Evolutionary conservation across 2,888 invertebrate genomes (phyloP).

Genomic region (Busseola fusca): DNA sequence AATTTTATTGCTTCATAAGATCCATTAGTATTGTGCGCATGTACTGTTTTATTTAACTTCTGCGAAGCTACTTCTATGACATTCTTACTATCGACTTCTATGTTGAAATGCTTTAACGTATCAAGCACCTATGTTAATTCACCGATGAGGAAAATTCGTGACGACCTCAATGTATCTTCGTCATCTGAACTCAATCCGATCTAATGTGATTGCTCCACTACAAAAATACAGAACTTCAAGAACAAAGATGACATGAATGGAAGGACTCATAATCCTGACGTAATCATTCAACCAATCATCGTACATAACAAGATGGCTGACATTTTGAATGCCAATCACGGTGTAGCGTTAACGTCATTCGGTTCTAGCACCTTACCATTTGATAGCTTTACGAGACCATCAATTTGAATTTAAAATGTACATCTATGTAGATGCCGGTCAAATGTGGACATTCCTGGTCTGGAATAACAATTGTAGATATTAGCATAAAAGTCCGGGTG

Average conservation of each 20-base stretch:
- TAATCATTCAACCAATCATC: conserved; percentile 74
- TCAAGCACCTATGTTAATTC: conserved; percentile 42
- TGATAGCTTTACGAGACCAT: conserved; percentile 88
- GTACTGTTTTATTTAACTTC: conserved; percentile 29
- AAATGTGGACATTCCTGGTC: conserved; percentile 85
- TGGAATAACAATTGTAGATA: conserved; percentile 86
- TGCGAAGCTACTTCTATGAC: conserved; percentile 16
- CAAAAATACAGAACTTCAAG: conserved; percentile 54
- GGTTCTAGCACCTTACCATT: conserved; percentile 84
- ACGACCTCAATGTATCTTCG: conserved; percentile 53
- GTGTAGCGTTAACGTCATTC: conserved; percentile 78
- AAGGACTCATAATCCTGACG: conserved; percentile 73
- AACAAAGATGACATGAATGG: conserved; percentile 71
- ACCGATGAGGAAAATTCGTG: conserved; percentile 58
- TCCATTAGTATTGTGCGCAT: conserved; percentile 30
- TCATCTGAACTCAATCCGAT: conserved; percentile 48
- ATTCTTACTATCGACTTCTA: conserved; percentile 25
- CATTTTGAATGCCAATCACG: conserved; percentile 84
- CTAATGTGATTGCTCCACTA: conserved; percentile 51
- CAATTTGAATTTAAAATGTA: conserved; percentile 88
- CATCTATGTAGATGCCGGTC: conserved; percentile 87
- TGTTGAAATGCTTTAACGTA: conserved; percentile 37
- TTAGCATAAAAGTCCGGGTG: conserved; percentile 88
- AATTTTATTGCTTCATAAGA: conserved; percentile 33
- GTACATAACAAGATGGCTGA: conserved; percentile 82